Conservation (phyloP, 1,140 invertebrate species). For the Zophobas morio region DNA sequence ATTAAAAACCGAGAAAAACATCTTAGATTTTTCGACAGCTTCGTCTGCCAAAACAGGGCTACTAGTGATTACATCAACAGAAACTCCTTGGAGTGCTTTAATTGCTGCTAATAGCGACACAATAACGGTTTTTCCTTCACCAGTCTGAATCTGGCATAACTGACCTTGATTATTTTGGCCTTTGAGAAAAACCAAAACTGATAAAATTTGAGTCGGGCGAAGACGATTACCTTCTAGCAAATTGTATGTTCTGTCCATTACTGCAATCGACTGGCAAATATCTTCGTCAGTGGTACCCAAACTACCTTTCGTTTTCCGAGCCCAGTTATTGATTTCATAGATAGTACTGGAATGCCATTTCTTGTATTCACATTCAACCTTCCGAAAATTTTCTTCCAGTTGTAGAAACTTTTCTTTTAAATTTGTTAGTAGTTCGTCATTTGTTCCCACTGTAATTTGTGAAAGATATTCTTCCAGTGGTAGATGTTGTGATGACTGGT, state of each 20-base stretch:
- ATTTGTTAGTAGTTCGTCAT: no score
- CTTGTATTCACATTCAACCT: no score
- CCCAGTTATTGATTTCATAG: no score
- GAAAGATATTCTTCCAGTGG: no score
- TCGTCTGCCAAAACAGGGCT: conserved; percentile 3
- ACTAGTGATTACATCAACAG: conserved; percentile 21
- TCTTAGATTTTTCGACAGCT: background rate
- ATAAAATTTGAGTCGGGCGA: conserved; percentile 15
- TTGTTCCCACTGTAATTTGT: no score
- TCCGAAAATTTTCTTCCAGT: no score
- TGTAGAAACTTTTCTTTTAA: no score
- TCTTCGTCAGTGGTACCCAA: background rate
- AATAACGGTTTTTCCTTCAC: conserved; percentile 26
- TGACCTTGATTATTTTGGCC: background rate
- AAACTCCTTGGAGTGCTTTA: background rate
- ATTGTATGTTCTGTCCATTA: background rate
- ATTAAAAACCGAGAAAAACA: background rate
- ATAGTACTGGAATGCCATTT: no score
- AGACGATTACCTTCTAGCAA: background rate
- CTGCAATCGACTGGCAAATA: conserved; percentile 2
- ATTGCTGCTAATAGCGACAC: background rate
- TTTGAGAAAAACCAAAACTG: conserved; percentile 12
- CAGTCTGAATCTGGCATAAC: conserved; percentile 2
- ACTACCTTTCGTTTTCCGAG: background rate
- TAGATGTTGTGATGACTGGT: no score